Evolutionary conservation across 1,140 invertebrate genomes (phyloP).

Genomic region (Chelonus insularis): DNA sequence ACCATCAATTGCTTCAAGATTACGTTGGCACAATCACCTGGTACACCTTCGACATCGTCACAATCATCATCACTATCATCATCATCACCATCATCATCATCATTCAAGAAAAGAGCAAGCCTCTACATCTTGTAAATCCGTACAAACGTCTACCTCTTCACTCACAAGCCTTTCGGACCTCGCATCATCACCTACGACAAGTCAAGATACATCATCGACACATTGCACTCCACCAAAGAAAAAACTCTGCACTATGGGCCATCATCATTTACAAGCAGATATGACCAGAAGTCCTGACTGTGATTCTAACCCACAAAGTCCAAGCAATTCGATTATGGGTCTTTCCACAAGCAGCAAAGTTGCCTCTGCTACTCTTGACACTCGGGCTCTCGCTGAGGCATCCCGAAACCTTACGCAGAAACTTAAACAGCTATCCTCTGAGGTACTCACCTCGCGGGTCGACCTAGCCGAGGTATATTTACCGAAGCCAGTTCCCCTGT

Average conservation of each 20-base stretch:
- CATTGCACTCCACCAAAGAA: slow-evolving; percentile 44
- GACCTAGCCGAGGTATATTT: slow-evolving; percentile 56
- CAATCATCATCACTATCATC: slow-evolving; percentile 31
- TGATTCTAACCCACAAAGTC: slow-evolving; percentile 32
- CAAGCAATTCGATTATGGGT: slow-evolving; percentile 23
- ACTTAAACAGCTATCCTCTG: slow-evolving; percentile 84
- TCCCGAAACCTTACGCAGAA: slow-evolving; percentile 90
- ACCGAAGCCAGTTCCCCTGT: slow-evolving; percentile 47
- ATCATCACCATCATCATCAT: slow-evolving; percentile 34
- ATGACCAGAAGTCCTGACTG: slow-evolving; percentile 12
- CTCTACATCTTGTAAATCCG: slow-evolving; percentile 15
- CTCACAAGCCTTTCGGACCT: slow-evolving; percentile 26
- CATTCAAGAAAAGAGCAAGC: slow-evolving; percentile 36
- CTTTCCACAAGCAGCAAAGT: slow-evolving; percentile 31
- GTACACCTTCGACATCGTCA: slow-evolving; percentile 30
- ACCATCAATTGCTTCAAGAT: slow-evolving; percentile 38
- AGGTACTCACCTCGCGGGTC: slow-evolving; percentile 73
- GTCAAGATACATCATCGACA: slow-evolving; percentile 20
- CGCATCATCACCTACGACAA: slow-evolving; percentile 15
- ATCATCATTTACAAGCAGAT: slow-evolving; percentile 37
- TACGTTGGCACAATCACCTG: slow-evolving; percentile 40
- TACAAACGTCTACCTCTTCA: slow-evolving; percentile 21
- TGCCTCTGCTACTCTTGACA: slow-evolving; percentile 64
- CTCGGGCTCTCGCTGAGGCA: slow-evolving; percentile 80
- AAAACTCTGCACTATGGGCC: slow-evolving; percentile 42